phyloP scores from a whole-genome alignment of 2,797 vertebrate species.

The Silurus aristotelis region DNA sequence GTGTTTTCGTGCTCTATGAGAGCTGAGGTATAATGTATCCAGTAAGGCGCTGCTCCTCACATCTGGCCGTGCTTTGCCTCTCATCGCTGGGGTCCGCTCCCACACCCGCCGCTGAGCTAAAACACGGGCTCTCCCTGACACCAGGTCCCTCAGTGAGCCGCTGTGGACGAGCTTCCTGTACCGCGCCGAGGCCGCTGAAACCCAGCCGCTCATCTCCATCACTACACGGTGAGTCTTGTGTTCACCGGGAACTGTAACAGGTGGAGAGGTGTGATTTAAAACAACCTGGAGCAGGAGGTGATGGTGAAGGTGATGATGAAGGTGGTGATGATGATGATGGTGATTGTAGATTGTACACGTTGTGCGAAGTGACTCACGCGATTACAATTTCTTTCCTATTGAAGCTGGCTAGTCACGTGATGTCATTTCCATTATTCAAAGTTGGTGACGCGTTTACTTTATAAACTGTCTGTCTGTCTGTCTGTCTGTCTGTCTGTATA shows the following conservation, averaged over 20 bases:
- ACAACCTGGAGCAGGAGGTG: background rate
- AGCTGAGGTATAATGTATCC: conserved; percentile 46
- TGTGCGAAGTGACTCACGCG: background rate
- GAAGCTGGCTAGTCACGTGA: conserved; percentile 2
- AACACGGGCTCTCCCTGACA: background rate
- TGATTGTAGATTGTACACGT: too few species aligned
- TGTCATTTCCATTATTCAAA: background rate
- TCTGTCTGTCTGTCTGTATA: background rate
- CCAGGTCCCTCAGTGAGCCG: background rate
- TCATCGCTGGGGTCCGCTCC: conserved; percentile 34
- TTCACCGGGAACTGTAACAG: background rate
- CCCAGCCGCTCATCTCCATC: background rate
- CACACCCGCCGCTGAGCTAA: background rate
- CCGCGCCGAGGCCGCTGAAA: background rate
- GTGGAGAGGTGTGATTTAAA: background rate
- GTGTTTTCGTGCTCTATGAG: background rate
- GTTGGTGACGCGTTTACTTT: background rate
- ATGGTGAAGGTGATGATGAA: background rate
- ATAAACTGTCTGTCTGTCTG: background rate
- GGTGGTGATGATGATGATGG: background rate
- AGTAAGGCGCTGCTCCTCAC: conserved; percentile 45
- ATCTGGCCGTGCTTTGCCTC: conserved; percentile 39
- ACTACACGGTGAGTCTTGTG: background rate
- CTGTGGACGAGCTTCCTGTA: background rate
- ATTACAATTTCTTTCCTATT: background rate